phyloP scores from a whole-genome alignment of 2,113 vertebrate genomes.

The Micronisus gabar region DNA sequence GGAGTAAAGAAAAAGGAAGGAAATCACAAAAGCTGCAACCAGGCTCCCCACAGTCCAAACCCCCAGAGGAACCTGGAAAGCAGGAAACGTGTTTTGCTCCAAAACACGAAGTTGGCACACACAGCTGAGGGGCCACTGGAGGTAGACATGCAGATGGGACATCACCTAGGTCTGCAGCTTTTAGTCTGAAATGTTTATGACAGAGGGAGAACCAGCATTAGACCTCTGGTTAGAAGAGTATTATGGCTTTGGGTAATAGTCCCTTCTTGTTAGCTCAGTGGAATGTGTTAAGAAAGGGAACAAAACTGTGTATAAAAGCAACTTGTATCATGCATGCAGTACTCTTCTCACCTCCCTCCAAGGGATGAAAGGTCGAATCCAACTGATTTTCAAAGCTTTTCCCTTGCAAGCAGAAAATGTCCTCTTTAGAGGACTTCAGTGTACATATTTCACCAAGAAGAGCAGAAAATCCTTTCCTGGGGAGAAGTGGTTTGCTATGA shows the following conservation, averaged over 20 bases:
- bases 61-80: neutral
- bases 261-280: neutral
- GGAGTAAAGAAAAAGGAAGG: neutral
- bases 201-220: neutral
- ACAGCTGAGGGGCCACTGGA: neutral
- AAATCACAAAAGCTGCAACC: neutral
- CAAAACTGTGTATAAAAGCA: neutral
- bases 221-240: neutral
- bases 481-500: neutral
- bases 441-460: neutral
- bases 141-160: neutral
- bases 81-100: neutral
- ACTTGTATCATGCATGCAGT: neutral
- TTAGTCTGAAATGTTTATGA: neutral
- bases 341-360: neutral
- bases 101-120: rapidly evolving
- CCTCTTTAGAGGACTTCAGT: neutral
- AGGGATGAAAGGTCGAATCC: neutral
- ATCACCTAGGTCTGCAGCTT: neutral
- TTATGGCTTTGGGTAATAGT: neutral
- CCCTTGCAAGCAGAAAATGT: neutral
- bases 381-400: neutral
- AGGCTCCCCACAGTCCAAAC: neutral
- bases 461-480: neutral
- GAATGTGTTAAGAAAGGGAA: neutral